Conservation (phyloP, 2,113 vertebrate genomes). For the Labrus mixtus region DNA sequence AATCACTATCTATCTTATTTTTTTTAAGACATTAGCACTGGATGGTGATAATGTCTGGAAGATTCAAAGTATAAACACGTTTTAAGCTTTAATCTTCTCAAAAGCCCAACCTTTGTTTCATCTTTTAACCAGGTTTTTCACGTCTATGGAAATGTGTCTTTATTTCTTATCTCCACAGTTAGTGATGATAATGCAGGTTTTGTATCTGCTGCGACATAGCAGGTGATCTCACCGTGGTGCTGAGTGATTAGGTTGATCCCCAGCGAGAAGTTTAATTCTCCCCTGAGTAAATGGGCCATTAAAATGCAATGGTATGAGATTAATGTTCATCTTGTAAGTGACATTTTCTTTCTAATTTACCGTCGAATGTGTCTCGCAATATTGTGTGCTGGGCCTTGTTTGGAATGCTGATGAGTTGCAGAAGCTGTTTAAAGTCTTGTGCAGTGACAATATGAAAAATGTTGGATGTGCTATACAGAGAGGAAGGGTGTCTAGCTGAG, state of each 20-base stretch:
- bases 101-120: neutral
- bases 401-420: constrained; percentile 68
- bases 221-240: constrained; percentile 5
- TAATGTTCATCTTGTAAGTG: constrained; percentile 70
- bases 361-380: constrained; percentile 54
- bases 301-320: constrained; percentile 70
- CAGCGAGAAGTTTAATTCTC: constrained; percentile 52
- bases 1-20: no score
- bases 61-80: no score
- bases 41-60: neutral
- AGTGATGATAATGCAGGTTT: neutral
- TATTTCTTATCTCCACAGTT: neutral
- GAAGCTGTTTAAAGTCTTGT: constrained; percentile 29
- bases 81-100: neutral
- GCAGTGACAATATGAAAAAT: constrained; percentile 41
- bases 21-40: neutral
- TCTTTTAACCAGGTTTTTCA: neutral
- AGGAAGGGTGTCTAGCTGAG: constrained; percentile 63
- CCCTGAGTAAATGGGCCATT: constrained; percentile 58
- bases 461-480: constrained; percentile 46
- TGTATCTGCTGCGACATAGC: constrained; percentile 16
- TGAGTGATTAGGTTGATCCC: constrained; percentile 55
- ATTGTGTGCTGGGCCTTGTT: constrained; percentile 51
- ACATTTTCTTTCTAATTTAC: constrained; percentile 75
- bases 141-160: neutral